A percentile compares a stretch with the other conserved stretches of the same genome.
Conservation (phyloP, 2,797 vertebrate genomes). For the Etheostoma perlongum region DNA sequence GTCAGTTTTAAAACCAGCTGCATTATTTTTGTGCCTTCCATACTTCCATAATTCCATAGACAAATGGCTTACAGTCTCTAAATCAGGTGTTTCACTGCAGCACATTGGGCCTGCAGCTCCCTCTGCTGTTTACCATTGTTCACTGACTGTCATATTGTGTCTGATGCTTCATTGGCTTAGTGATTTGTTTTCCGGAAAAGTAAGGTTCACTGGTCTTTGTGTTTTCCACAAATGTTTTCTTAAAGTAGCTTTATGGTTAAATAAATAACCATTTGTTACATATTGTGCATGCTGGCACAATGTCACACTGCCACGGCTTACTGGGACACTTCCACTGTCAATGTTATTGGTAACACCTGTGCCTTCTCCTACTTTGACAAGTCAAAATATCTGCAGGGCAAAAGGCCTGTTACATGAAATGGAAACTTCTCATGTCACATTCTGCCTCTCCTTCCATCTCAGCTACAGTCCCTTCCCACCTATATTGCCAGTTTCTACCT, state of each 20-base stretch:
- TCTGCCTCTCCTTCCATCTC: too few relatives aligned
- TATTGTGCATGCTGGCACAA: too few relatives aligned
- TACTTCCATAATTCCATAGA: not conserved
- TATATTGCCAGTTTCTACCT: too few relatives aligned
- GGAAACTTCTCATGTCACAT: not conserved
- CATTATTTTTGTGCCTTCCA: not conserved
- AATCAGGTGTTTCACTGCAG: not conserved
- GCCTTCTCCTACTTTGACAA: not conserved
- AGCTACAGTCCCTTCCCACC: not conserved
- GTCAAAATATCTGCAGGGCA: not conserved
- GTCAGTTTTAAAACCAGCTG: constrained; percentile 10
- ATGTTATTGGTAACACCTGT: not conserved
- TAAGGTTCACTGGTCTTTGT: not conserved
- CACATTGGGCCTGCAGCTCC: constrained; percentile 39
- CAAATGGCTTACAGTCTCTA: too few relatives aligned
- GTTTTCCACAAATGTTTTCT: not conserved
- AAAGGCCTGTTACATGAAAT: not conserved
- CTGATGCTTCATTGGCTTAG: not conserved
- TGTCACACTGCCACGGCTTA: too few relatives aligned
- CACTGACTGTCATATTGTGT: not conserved
- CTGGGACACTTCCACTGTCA: not conserved
- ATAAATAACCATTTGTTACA: not conserved
- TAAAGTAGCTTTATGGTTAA: not conserved
- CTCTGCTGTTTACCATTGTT: constrained; percentile 48
- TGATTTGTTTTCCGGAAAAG: not conserved